Evolutionary conservation across 2,113 vertebrate genomes (phyloP), one percentile per base, ranked within the genome.

Genomic region (Oryzias melastigma): DNA sequence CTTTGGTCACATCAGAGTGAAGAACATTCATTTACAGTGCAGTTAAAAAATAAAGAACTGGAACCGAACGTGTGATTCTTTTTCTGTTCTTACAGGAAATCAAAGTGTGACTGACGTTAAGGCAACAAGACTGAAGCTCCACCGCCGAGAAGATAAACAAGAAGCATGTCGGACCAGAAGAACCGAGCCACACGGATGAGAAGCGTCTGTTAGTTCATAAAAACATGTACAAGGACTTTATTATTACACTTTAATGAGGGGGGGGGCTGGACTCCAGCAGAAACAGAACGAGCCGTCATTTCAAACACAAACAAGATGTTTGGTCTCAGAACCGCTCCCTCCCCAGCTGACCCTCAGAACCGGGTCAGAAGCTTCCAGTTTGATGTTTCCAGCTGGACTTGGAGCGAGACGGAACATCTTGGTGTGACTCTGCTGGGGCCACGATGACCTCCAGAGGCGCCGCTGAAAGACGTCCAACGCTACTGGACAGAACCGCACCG

Each of bases 61-160:
- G 15, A 49, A 84, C 42, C 29, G 5, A 82, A 47, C n/a, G n/a
- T 86, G 51, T 56, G 50, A 52, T 43, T 70, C 93, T 27, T 35
- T 50, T 92, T 42, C 56, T 92, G 91, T 92, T 91, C 77, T 91
- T 87, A 93, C 89, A 94, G 88, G 82, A 88, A 70, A 86, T 91
- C 86, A 85, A 79, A 61, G 19, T 22, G 87, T 42, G 51, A 90
- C 92, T 91, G 92, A 91, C 90, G 88, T 93, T 95, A 96, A 97
- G 95, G 95, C 94, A 94, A 93, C 94, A 90, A 93, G 92, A 94
- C 85, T 86, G 90, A 93, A 87, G 91, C 91, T 90, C 92, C 88
- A 89, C 87, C 46, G 24, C 87, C 55, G 1, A 55, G 85, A 90
- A 90, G 85, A 91, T 84, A 90, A 87, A 91, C 69, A 91, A 92